Evolutionary conservation across 1,140 invertebrate species (phyloP), one percentile per base, ranked within the genome.

Genomic region (Scaptomyza graminum): DNA sequence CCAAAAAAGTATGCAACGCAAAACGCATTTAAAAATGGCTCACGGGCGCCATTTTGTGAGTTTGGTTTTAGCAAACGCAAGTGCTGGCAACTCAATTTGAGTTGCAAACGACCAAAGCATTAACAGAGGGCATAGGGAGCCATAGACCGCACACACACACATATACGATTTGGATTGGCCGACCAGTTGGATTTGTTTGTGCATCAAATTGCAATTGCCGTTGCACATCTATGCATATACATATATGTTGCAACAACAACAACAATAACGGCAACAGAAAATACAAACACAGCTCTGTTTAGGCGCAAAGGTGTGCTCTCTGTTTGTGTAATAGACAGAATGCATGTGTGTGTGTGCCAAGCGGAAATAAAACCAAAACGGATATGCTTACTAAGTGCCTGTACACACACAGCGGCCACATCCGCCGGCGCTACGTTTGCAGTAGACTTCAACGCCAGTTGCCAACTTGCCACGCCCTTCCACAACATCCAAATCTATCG

Each of bases 351-450:
- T 70, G 65, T 57, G 47, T 56, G 61, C 37, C 34, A 52, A 82
- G 59, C 83, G 82, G 82, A 87, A 88, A 87, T 87, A 87, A 87
- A 87, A 87, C 79, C 78, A 88, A 87, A 87, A 83, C 83, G 82
- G 83, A 87, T 88, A 88, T 87, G 83, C 83, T 88, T 79, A 71
- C 83, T 88, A 88, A 87, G 83, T 88, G 82, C 83, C 78, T 49
- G 46, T 78, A 79, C 83, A 87, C 75, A 88, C 75, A 88, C 83
- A 75, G 70, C 82, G 71, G 64, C 83, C 83, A 79, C 82, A 87
- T 87, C 82, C 82, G 82, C 63, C 76, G 52, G 59, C 73, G n/a
- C 37, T 55, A 47, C 51, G 52, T 59, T 46, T 69, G 66, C 67
- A 59, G 18, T 18, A 70, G 51, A 74, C 71, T 68, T 68, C 59